Base-by-base conservation (phyloP, 2,797 vertebrate genomes). In the Otolemur crassicaudatus region DNA sequence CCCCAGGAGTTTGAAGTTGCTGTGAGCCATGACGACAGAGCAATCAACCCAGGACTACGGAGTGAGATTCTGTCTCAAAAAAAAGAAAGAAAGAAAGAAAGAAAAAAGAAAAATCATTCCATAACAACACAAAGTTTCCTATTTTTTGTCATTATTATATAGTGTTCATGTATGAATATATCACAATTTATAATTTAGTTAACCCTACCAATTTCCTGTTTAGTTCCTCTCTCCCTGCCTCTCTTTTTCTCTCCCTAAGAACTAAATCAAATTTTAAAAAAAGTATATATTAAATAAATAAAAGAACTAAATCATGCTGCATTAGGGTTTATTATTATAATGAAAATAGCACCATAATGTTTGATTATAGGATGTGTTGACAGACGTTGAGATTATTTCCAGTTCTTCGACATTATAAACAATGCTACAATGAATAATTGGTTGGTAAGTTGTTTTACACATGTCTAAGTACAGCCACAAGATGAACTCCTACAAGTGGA, bases 181-280 rank as follows among this genome's bases (percentile, higher is more conserved):
- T 19, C 43, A 56, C 23, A 69, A 94, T 80, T 89, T 96, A 58
- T 25, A 70, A 80, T 53, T 87, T 96, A 91, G 34, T 80, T 96
- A 89, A 70, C 67, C 7, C 49, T 11, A 77, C n/a, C 25, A 40
- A 16, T 77, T 25, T 81, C 56, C 46, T 88, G 69, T 82, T 94
- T 90, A 67, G 27, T 40, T 81, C 16, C 23, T 34, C 25, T 56
- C 27, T 4, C 37, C 70, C 12, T 31, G 49, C 49, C 49, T 29
- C 65, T n/a, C 29, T 65, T 29, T 65, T 29, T 14, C 14, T 31
- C 65, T 69, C 85, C n/a, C 65, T 83, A 90, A 92, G 58, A 83
- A 79, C 7, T 67, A 87, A 85, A 58, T 40, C 73, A 76, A 40
- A 40, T 40, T 40, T 40, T 5, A 40, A 40, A 40, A 40, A 40